These are phyloP conservation scores for Zeugodacus cucurbitae DNA, from an alignment of 1,140 invertebrate genomes.

Conservation along the genomic window DNA sequence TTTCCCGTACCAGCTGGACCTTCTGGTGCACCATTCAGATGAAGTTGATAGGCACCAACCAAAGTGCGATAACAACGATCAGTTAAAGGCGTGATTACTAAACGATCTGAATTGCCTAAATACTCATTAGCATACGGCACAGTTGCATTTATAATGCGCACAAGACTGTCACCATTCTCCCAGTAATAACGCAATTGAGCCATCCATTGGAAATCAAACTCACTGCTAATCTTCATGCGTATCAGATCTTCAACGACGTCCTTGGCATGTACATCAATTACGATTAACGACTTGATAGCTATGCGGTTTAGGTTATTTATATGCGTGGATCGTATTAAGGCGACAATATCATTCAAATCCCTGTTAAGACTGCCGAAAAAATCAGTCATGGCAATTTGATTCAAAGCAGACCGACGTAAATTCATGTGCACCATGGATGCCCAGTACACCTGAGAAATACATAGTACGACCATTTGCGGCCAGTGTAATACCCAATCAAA, in stretches of 20 bases:
- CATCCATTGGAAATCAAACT: conserved; percentile 91
- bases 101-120: conserved; percentile 79
- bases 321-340: conserved; percentile 70
- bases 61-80: conserved; percentile 88
- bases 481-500: conserved; percentile 83
- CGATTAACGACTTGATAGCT: conserved; percentile 87
- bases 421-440: conserved; percentile 81
- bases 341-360: conserved; percentile 76
- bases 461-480: conserved; percentile 90
- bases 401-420: conserved; percentile 70
- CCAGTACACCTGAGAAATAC: conserved; percentile 91
- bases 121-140: conserved; percentile 93
- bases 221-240: conserved; percentile 75
- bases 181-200: conserved; percentile 92
- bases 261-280: conserved; percentile 91
- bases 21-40: conserved; percentile 89
- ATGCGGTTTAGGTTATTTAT: conserved; percentile 75
- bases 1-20: conserved; percentile 91
- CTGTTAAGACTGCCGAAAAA: conserved; percentile 69
- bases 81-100: conserved; percentile 86
- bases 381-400: conserved; percentile 68
- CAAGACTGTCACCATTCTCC: conserved; percentile 81
- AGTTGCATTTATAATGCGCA: conserved; percentile 89
- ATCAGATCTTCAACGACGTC: conserved; percentile 85
- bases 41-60: conserved; percentile 87